phyloP scores from a whole-genome alignment of 1,140 invertebrate genomes.

The Hyles euphorbiae region DNA sequence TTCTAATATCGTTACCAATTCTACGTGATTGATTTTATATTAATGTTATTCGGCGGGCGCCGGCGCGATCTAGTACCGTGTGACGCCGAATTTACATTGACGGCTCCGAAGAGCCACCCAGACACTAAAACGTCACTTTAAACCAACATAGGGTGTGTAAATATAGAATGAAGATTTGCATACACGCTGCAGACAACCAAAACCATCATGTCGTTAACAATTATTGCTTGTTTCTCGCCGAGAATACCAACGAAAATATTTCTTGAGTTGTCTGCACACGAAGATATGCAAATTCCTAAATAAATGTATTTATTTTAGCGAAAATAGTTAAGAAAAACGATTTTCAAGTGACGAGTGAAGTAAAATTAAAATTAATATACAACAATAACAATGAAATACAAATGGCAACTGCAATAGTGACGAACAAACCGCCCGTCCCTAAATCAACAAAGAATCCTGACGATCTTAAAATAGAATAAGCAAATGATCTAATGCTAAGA shows the following conservation, averaged over 20 bases:
- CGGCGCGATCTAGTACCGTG: constrained; percentile 12
- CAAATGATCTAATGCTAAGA: no score
- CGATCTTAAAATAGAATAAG: no score
- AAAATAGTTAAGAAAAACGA: not conserved
- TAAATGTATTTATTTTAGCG: not conserved
- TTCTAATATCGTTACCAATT: no score
- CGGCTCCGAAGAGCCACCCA: constrained; percentile 44
- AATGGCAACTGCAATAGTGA: no score
- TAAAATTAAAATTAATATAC: no score
- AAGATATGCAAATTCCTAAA: not conserved
- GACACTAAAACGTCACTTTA: constrained; percentile 53
- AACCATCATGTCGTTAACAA: constrained; percentile 1
- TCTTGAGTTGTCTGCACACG: not conserved
- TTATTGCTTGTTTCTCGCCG: no score
- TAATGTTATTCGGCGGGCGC: not conserved
- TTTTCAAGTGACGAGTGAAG: no score
- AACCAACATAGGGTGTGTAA: constrained; percentile 37
- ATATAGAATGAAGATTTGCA: constrained; percentile 44
- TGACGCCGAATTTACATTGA: constrained; percentile 21
- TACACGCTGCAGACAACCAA: constrained; percentile 21
- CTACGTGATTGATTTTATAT: no score
- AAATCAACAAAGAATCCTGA: no score
- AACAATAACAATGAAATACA: no score
- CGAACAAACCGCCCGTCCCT: no score
- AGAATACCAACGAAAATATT: no score